Evolutionary conservation across 2,888 invertebrate genomes (phyloP).

Genomic region (Augiades crinisus): DNA sequence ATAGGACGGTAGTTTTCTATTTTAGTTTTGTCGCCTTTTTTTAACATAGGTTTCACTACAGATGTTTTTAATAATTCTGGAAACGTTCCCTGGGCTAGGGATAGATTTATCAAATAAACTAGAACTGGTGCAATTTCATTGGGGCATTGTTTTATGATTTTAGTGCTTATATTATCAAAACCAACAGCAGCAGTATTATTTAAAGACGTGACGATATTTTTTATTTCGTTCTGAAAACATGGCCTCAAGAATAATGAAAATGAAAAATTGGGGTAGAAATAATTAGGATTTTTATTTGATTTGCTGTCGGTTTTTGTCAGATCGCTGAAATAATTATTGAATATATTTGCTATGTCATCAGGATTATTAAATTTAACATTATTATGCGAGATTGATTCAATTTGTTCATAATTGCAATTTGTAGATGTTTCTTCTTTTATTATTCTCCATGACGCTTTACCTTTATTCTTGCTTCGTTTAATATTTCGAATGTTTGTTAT

Average conservation of each 20-base stretch:
- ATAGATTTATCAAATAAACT: constrained; percentile 10
- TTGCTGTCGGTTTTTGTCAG: background rate
- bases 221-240: background rate
- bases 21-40: constrained; percentile 2
- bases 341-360: background rate
- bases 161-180: constrained; percentile 7
- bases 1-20: constrained; percentile 15
- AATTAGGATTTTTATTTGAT: no score
- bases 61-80: constrained; percentile 3
- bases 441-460: constrained; percentile 2
- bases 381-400: background rate
- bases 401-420: background rate
- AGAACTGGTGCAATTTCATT: background rate
- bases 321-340: constrained; percentile 3
- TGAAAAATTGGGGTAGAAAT: no score
- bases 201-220: constrained; percentile 1
- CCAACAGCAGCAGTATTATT: constrained; percentile 10
- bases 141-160: background rate
- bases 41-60: constrained; percentile 2
- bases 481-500: background rate
- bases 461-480: background rate
- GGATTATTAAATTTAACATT: background rate
- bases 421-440: background rate
- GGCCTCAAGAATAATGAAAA: no score
- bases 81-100: background rate